Conservation (phyloP, 1,140 invertebrate genomes). For the Drosophila persimilis region DNA sequence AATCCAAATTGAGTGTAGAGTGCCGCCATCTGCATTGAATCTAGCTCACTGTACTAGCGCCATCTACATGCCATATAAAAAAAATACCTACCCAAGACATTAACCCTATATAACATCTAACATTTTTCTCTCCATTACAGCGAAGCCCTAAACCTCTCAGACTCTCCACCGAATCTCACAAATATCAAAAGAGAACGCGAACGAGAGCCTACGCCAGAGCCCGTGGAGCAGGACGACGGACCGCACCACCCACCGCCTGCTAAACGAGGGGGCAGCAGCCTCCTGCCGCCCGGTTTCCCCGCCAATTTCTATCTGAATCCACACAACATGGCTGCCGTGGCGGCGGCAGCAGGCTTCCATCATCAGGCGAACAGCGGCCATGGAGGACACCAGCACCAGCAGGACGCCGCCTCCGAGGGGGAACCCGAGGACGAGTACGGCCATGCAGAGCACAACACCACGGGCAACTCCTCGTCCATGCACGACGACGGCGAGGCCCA, state of each 20-base stretch:
- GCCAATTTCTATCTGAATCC: slow-evolving; percentile 78
- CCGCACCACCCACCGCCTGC: slow-evolving; percentile 84
- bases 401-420: slow-evolving; percentile 65
- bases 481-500: slow-evolving; percentile 45
- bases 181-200: slow-evolving; percentile 87
- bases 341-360: slow-evolving; percentile 71
- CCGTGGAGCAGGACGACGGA: slow-evolving; percentile 63
- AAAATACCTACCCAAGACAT: slow-evolving; percentile 20
- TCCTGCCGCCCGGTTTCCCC: slow-evolving; percentile 71
- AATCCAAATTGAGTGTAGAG: neutral
- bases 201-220: slow-evolving; percentile 82
- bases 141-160: slow-evolving; percentile 86
- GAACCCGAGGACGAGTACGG: slow-evolving; percentile 69
- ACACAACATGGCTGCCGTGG: slow-evolving; percentile 80
- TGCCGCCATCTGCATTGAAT: neutral
- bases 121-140: slow-evolving; percentile 66
- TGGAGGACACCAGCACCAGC: slow-evolving; percentile 51
- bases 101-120: slow-evolving; percentile 10
- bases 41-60: neutral
- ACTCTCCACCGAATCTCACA: slow-evolving; percentile 84
- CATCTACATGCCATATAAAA: neutral
- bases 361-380: slow-evolving; percentile 51
- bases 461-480: slow-evolving; percentile 66
- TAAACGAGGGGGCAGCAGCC: slow-evolving; percentile 84
- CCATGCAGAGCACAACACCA: slow-evolving; percentile 67